Evolutionary conservation across 92 coral and sea anemone genomes (phyloP), one percentile per base, ranked within the genome.

Genomic region (Porites divaricata): DNA sequence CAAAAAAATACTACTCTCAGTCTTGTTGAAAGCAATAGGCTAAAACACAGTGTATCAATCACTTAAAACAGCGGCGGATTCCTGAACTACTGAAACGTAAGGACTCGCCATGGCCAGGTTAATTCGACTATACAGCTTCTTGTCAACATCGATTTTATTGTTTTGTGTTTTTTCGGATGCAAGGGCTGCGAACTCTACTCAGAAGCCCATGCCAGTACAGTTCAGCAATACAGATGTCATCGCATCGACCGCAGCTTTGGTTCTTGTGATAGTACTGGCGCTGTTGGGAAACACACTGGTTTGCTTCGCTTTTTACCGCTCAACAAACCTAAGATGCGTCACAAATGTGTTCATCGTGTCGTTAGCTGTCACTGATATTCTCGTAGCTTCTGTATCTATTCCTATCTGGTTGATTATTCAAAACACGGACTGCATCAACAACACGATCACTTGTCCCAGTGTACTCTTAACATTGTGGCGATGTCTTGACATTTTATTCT

Each of bases 401-500:
- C 98, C 98, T 1, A 59, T 94, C 51, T 94, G 98, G 98, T 89
- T 94, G 54, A 88, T 87, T 65, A 76, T 94, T 61, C 95, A 87
- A 51, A 80, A 91, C 51, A 53, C 83, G 0, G 89, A 81, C n/a
- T 93, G 93, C 14, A 64, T 93, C 26, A 81, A 87, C 45, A 75
- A 17, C 49, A 4, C 48, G 2, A 10, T 9, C 24, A 24, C 72
- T 5, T 90, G 88, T 66, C 64, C 52, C 41, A 57, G 17, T 20
- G 70, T 86, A 41, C 64, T 88, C 50, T 81, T 80, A 57, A 67
- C 79, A 51, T 81, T 88, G 10, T 89, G 98, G 98, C 87, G 83
- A 59, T 77, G 90, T 68, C 67, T 92, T 20, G 98, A 94, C 26
- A 93, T 94, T 16, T 71, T 94, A n/a, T 94, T 94, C 89, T 94